Evolutionary conservation across 2,113 vertebrate species (phyloP), one percentile per base, ranked within the genome.

Genomic region (Ptychochromis oligacanthus): DNA sequence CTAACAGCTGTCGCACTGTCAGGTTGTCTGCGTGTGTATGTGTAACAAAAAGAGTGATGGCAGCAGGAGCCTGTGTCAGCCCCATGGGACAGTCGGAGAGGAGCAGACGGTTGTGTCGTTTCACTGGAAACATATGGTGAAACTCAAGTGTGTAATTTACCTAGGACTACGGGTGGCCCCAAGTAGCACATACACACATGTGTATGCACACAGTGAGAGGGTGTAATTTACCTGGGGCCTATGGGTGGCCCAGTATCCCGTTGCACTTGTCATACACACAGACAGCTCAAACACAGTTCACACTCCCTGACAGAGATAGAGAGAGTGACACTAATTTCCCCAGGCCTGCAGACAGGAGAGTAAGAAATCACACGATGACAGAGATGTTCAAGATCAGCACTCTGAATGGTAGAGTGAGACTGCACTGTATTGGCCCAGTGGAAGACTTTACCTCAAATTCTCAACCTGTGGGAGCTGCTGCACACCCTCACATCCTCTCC

Each of bases 91-190:
- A 75, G 87, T 79, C 43, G 49, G 86, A 91, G 83, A 87, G 75
- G 91, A 91, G 89, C 93, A 94, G 94, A 93, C 93, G 75, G 81
- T 86, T 77, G 75, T 90, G 94, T 93, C 77, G 54, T 94, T 93
- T 89, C 90, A 88, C 91, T 89, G 89, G 81, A 94, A 93, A 94
- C 92, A 94, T 88, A 89, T 77, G 85, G 94, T 88, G 92, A 93
- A 93, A 91, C 89, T 92, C 93, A 93, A 94, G 91, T 92, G 64
- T 87, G 80, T 92, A 94, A 96, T 94, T 95, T 95, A 87, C 87
- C 95, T 90, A 88, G 87, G 91, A 91, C 91, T 91, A 92, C 89
- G 87, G 91, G 92, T 89, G 91, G 93, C 92, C 93, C 55, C 14
- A 36, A 26, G 60, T 20, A 80, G 75, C 62, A 38, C 52, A 61